Percentiles rank a stretch among this genome's conserved stretches.
phyloP scores from a whole-genome alignment of 2,888 invertebrate species.

The Lasioglossum leucozonium region DNA sequence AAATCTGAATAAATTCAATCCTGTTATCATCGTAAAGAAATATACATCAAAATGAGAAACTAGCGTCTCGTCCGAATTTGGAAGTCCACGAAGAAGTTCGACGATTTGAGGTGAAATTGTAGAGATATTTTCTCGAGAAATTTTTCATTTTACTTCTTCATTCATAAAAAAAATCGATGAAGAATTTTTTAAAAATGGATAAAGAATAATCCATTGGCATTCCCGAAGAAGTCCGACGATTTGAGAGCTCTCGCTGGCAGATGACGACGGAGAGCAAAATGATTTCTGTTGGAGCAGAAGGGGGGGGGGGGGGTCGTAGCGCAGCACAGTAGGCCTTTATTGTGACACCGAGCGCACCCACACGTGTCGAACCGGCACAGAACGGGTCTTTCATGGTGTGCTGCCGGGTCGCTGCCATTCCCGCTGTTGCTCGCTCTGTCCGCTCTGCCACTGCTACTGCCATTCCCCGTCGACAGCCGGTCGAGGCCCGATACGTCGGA shows the following conservation, averaged over 20 bases:
- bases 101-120: no score
- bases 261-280: slow-evolving; percentile 11
- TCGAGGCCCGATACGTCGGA: slow-evolving; percentile 1
- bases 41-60: no score
- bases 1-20: no score
- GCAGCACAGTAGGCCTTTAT: slow-evolving; percentile 60
- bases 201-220: no score
- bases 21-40: no score
- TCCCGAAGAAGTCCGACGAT: no score
- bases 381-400: slow-evolving; percentile 60
- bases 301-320: slow-evolving; percentile 20
- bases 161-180: no score
- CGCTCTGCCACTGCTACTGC: neutral
- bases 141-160: no score
- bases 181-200: no score
- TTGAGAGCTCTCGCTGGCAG: neutral
- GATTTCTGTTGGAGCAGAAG: slow-evolving; percentile 42
- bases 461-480: neutral
- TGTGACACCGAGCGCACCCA: slow-evolving; percentile 48
- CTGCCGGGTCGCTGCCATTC: slow-evolving; percentile 10
- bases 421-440: neutral
- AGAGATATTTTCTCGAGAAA: no score
- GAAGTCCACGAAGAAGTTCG: no score
- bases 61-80: no score
- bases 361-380: slow-evolving; percentile 55